Base-by-base conservation (phyloP, 2,113 vertebrate genomes). In the Numenius arquata region DNA sequence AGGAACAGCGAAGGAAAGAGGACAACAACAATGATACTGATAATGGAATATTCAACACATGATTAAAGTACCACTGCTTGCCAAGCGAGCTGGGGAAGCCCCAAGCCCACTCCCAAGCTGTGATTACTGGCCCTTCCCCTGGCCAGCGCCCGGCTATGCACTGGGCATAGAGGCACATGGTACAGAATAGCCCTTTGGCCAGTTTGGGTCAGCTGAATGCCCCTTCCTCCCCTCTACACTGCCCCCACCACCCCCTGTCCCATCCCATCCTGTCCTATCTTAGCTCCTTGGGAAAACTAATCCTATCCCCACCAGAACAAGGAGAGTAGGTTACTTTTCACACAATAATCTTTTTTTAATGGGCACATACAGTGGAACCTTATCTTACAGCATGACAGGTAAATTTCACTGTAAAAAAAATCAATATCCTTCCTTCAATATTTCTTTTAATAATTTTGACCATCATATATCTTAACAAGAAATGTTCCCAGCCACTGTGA, bases 341-440 rank as follows among this genome's bases (percentile, higher is more conserved):
- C 85, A 79, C 58, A 94, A 70, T 93, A 94, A 85, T 93, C 67
- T 97, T 95, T 81, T 83, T 93, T 96, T 95, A 97, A 92, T 94
- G 72, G 91, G 87, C 56, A 93, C 36, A 76, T 70, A 55, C 19
- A 92, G 29, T 87, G 65, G 75, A 97, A 97, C 95, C 73, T 96
- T 96, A 90, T 94, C 95, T 95, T 94, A 70, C 38, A 96, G 85
- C 92, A 85, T 88, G 94, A 96, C 84, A 97, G 92, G 92, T 91
- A 98, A 97, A 96, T 97, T 97, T 97, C 97, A 84, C 89, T 75
- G 47, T 62, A 88, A 92, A 90, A 96, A 96, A 97, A 93, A 93
- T 94, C 70, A 95, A 97, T 98, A 97, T 95, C 48, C 43, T 76
- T 96, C 70, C 93, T 96, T 97, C 73, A 88, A 14, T 92, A 97